Evolutionary conservation across 1,140 invertebrate species (phyloP).

Genomic region (Pogonomyrmex barbatus): DNA sequence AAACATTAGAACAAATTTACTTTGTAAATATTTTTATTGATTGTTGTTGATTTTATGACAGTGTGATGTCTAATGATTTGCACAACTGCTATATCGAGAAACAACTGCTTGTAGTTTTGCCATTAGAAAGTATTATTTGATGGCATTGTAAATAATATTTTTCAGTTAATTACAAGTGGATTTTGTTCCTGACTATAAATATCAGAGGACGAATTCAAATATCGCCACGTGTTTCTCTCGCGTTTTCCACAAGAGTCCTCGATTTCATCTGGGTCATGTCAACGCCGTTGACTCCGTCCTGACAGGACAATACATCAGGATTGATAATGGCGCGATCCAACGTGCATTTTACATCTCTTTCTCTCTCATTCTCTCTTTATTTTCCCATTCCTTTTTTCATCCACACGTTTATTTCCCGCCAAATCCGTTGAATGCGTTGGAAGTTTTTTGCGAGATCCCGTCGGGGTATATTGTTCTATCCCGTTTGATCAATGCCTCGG

Average conservation of each 20-base stretch:
- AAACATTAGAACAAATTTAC: not conserved
- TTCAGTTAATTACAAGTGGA: slow-evolving; percentile 41
- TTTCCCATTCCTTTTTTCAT: slow-evolving; percentile 53
- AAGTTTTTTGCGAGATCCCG: slow-evolving; percentile 55
- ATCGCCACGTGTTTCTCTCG: slow-evolving; percentile 53
- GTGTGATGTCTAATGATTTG: not conserved
- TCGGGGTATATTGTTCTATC: slow-evolving; percentile 56
- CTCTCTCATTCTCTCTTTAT: slow-evolving; percentile 33
- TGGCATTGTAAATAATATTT: slow-evolving; percentile 22
- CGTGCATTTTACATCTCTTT: slow-evolving; percentile 63
- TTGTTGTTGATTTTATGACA: not conserved
- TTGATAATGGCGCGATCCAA: slow-evolving; percentile 73
- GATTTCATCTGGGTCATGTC: slow-evolving; percentile 79
- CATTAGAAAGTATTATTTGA: not conserved
- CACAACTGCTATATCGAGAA: not conserved
- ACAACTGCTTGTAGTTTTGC: not conserved
- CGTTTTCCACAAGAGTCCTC: slow-evolving; percentile 71
- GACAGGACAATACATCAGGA: slow-evolving; percentile 75
- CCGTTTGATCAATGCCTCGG: slow-evolving; percentile 55
- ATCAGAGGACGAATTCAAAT: slow-evolving; percentile 30
- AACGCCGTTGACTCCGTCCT: slow-evolving; percentile 70
- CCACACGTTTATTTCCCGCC: slow-evolving; percentile 64
- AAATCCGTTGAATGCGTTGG: slow-evolving; percentile 62
- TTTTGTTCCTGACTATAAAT: slow-evolving; percentile 48
- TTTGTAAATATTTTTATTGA: not conserved